A percentile compares a stretch with the other conserved stretches of the same genome.
Evolutionary conservation across 2,113 vertebrate species (phyloP).

Genomic region (Cyanocitta stelleri): DNA sequence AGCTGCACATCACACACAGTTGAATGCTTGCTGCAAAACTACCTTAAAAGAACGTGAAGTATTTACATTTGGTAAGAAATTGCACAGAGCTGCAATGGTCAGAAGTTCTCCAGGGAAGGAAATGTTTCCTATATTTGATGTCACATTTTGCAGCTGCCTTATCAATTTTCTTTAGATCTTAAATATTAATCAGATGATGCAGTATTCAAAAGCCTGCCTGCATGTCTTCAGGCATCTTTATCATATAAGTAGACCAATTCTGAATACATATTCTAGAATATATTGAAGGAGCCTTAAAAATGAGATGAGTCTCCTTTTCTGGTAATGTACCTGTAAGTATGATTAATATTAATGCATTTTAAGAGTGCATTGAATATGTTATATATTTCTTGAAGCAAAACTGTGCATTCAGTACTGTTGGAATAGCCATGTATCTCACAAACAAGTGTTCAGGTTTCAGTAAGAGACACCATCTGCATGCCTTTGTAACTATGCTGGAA

Average conservation of each 20-base stretch:
- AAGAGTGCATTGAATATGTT: background rate
- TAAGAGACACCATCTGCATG: background rate
- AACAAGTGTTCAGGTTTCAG: background rate
- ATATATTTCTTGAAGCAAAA: background rate
- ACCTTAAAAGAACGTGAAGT: background rate
- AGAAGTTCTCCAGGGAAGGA: background rate
- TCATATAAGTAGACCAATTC: background rate
- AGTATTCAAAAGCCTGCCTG: background rate
- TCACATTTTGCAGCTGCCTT: background rate
- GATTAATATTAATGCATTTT: constrained; percentile 17
- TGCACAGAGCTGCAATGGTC: background rate
- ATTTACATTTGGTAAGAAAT: background rate
- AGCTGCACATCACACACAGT: background rate
- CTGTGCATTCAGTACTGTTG: background rate
- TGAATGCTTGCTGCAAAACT: background rate
- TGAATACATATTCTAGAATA: background rate
- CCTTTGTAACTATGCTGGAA: background rate
- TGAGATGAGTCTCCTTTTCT: background rate
- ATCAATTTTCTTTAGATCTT: constrained; percentile 11
- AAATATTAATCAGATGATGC: constrained; percentile 29
- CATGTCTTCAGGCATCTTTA: constrained; percentile 3
- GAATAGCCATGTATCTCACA: background rate
- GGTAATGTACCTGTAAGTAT: background rate
- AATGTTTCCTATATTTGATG: background rate
- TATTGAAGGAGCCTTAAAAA: background rate